Conservation (phyloP, 1,140 invertebrate genomes). For the Drosophila pseudoobscura region DNA sequence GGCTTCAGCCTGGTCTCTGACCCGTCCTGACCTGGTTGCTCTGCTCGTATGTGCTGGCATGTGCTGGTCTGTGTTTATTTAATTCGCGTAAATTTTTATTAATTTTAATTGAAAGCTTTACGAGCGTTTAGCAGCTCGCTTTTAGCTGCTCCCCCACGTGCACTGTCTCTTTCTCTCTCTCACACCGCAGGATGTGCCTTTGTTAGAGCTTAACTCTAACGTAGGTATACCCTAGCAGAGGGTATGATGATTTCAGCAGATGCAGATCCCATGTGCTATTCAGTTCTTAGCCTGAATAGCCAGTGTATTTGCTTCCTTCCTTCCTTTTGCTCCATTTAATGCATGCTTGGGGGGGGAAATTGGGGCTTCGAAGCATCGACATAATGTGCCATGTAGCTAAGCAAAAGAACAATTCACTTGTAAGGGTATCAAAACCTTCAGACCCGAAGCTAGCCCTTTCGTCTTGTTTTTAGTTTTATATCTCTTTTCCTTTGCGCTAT, state of each 20-base stretch:
- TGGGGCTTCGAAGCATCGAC: no score
- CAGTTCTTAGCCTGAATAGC: no score
- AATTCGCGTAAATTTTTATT: conserved; percentile 80
- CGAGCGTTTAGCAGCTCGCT: conserved; percentile 57
- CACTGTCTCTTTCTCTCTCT: not conserved
- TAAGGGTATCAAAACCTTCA: conserved; percentile 12
- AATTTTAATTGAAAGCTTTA: conserved; percentile 82
- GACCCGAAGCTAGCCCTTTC: not conserved
- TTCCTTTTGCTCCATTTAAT: no score
- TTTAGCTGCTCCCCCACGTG: conserved; percentile 9
- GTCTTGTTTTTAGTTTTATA: conserved; percentile 10
- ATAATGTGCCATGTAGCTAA: no score
- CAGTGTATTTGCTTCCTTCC: no score
- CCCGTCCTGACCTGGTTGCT: conserved; percentile 12
- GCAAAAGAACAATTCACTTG: no score
- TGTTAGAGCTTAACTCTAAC: conserved; percentile 53
- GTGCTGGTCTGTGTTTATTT: conserved; percentile 61
- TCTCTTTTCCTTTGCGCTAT: conserved; percentile 25
- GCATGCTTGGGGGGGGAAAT: no score
- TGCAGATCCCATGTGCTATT: no score
- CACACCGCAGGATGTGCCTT: conserved; percentile 44
- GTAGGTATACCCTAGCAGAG: conserved; percentile 2
- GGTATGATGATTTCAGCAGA: no score
- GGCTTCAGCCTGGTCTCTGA: not conserved
- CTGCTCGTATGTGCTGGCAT: not conserved